These are phyloP conservation scores for Pempheris klunzingeri DNA, from an alignment of 2,797 vertebrate species.

Conservation along the genomic window DNA sequence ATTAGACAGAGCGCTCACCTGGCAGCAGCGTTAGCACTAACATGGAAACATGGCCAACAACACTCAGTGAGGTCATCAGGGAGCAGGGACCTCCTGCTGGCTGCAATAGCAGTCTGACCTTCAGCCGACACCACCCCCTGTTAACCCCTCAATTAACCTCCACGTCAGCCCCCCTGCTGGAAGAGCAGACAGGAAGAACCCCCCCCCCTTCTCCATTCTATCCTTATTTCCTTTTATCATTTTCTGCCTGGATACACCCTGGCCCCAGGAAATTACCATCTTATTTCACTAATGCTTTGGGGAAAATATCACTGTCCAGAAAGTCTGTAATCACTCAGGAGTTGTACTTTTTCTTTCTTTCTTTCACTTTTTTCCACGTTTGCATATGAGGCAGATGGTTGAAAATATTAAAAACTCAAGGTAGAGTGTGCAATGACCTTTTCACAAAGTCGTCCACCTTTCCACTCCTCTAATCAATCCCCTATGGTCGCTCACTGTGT, in stretches of 20 bases:
- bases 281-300: constrained; percentile 83
- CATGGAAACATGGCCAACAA: constrained; percentile 61
- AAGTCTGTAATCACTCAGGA: constrained; percentile 78
- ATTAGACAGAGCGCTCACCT: constrained; percentile 45
- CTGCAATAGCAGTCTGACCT: constrained; percentile 78
- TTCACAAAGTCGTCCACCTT: constrained; percentile 88
- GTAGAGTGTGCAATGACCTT: constrained; percentile 87
- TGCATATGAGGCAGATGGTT: constrained; percentile 36
- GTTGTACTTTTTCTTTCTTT: constrained; percentile 62
- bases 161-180: constrained; percentile 66
- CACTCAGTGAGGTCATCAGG: constrained; percentile 60
- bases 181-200: constrained; percentile 41
- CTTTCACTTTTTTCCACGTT: constrained; percentile 49
- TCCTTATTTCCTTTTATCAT: constrained; percentile 78
- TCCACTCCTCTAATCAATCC: constrained; percentile 86
- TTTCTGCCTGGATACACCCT: constrained; percentile 82
- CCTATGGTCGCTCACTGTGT: constrained; percentile 82
- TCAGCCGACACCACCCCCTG: constrained; percentile 77
- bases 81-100: constrained; percentile 72
- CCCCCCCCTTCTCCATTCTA: constrained; percentile 39
- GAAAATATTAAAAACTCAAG: constrained; percentile 78
- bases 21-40: constrained; percentile 45
- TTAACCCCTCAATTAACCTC: constrained; percentile 86
- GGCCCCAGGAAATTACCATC: constrained; percentile 82
- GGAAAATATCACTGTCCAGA: constrained; percentile 74